Conservation (phyloP, 1,140 invertebrate genomes). For the silkworm (Bombyx mori) region DNA sequence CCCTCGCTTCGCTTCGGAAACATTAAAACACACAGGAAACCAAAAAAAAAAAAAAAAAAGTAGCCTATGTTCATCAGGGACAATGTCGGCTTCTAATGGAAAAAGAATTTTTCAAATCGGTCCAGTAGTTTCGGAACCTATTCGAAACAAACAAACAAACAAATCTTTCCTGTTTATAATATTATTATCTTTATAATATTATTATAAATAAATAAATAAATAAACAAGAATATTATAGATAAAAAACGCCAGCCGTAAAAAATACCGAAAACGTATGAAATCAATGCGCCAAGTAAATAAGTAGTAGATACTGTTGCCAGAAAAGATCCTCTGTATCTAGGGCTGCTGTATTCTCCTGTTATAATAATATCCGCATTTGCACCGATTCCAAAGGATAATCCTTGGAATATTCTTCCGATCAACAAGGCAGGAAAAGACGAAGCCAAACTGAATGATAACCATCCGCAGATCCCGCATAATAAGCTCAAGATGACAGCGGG, state of each 20-base stretch:
- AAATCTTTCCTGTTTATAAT: too few species aligned
- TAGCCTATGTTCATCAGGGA: too few species aligned
- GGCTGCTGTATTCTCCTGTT: constrained; percentile 9
- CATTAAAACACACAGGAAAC: too few species aligned
- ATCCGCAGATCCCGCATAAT: constrained; percentile 4
- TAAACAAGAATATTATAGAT: constrained; percentile 15
- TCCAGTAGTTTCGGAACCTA: too few species aligned
- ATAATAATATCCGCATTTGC: constrained; percentile 2
- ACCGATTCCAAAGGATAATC: constrained; percentile 6
- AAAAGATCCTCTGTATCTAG: constrained; percentile 15
- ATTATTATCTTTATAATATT: too few species aligned
- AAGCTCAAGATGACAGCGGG: too few species aligned
- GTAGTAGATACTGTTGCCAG: constrained; percentile 20
- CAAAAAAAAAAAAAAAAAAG: too few species aligned
- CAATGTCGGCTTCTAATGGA: too few species aligned
- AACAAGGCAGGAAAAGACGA: constrained; percentile 3
- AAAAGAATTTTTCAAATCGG: too few species aligned
- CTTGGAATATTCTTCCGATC: constrained; percentile 7
- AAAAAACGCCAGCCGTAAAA: constrained; percentile 21
- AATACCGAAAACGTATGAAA: constrained; percentile 21
- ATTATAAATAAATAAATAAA: too few species aligned
- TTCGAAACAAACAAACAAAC: too few species aligned
- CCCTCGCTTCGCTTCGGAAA: too few species aligned
- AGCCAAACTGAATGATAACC: constrained; percentile 5
- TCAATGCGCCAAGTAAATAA: constrained; percentile 18